Percentiles rank a stretch among this genome's conserved stretches.
Conservation (phyloP, 1,140 invertebrate genomes). For the Phenacoccus solenopsis region DNA sequence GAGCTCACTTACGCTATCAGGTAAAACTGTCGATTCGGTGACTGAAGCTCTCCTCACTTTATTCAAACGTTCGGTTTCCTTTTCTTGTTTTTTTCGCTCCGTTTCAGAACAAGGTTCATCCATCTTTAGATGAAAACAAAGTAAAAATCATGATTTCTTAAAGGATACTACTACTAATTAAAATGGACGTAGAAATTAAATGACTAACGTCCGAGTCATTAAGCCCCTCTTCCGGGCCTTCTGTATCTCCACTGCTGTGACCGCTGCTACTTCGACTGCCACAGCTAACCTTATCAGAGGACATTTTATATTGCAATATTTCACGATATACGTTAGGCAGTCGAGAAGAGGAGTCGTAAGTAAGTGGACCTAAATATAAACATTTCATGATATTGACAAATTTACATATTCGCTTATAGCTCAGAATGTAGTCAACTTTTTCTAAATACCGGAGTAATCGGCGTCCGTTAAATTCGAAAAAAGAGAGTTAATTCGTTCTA, state of each 20-base stretch:
- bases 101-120: constrained; percentile 26
- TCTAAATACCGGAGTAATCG: constrained; percentile 50
- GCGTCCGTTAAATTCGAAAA: constrained; percentile 62
- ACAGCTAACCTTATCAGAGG: constrained; percentile 19
- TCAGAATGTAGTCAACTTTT: background rate
- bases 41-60: constrained; percentile 36
- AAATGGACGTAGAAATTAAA: background rate
- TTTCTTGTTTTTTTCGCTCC: constrained; percentile 25
- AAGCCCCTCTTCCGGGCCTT: constrained; percentile 48
- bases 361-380: constrained; percentile 47
- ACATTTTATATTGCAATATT: constrained; percentile 24
- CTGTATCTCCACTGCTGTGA: constrained; percentile 44
- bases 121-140: constrained; percentile 22
- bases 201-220: constrained; percentile 24
- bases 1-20: background rate
- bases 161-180: background rate
- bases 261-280: constrained; percentile 27
- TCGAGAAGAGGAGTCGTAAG: constrained; percentile 68
- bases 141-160: background rate
- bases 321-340: constrained; percentile 61
- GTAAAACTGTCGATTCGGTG: background rate
- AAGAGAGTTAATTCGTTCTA: constrained; percentile 51
- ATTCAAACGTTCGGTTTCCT: constrained; percentile 38
- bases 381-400: background rate
- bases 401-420: background rate